Evolutionary conservation across 2,113 vertebrate genomes (phyloP).

Genomic region (Platichthys stellatus): DNA sequence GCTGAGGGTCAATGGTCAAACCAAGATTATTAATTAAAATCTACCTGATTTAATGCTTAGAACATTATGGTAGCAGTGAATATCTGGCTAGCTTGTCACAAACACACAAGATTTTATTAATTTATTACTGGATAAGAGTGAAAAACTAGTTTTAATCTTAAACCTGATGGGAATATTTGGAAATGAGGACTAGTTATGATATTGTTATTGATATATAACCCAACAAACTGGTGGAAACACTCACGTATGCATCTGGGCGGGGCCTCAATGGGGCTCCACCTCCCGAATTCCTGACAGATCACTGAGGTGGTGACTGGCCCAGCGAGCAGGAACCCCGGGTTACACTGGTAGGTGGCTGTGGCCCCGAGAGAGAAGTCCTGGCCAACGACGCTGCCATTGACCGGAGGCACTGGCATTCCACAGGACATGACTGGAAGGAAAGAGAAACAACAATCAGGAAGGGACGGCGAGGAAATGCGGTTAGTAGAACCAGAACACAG

Average conservation of each 20-base stretch:
- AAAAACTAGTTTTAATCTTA: neutral
- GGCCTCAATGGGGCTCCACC: conserved; percentile 90
- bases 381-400: conserved; percentile 90
- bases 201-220: neutral
- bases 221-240: conserved; percentile 55
- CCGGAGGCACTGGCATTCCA: conserved; percentile 89
- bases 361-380: conserved; percentile 94
- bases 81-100: neutral
- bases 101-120: neutral
- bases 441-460: neutral
- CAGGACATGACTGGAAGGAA: conserved; percentile 89
- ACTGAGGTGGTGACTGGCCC: conserved; percentile 79
- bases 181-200: neutral
- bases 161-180: neutral
- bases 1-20: conserved; percentile 77
- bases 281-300: conserved; percentile 88
- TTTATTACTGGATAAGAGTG: neutral
- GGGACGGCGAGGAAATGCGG: neutral
- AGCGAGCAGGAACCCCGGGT: conserved; percentile 89
- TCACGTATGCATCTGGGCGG: conserved; percentile 91
- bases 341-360: conserved; percentile 90
- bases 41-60: too few relatives aligned
- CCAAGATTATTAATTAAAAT: neutral
- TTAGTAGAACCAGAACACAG: neutral
- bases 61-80: neutral